These are phyloP conservation scores for Phytoseiulus persimilis DNA, from an alignment of 2,888 invertebrate genomes.

Conservation along the genomic window DNA sequence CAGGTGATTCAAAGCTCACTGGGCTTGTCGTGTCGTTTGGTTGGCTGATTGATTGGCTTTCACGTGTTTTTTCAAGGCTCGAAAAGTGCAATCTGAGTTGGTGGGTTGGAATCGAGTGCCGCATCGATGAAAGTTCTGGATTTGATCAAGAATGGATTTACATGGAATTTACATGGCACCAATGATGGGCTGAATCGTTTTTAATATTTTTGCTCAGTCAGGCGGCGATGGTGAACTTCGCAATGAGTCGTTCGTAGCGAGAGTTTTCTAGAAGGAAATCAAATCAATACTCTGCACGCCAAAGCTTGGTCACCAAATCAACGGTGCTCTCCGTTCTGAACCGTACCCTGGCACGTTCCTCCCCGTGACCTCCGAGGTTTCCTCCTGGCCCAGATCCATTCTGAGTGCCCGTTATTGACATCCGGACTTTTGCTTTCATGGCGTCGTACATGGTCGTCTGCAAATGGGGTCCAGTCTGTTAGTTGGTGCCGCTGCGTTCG, in stretches of 20 bases:
- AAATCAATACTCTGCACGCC: slow-evolving; percentile 14
- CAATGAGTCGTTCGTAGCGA: not conserved
- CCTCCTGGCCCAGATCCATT: slow-evolving; percentile 25
- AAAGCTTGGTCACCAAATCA: not conserved
- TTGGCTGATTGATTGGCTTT: not conserved
- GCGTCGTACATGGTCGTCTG: slow-evolving; percentile 70
- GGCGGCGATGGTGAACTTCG: not conserved
- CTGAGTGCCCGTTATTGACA: slow-evolving; percentile 62
- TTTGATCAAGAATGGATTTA: not conserved
- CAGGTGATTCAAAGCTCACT: not conserved
- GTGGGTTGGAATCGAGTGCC: not conserved
- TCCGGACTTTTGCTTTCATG: slow-evolving; percentile 73
- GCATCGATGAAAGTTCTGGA: not conserved
- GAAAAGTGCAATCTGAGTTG: not conserved
- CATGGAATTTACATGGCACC: not conserved
- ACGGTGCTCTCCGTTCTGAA: slow-evolving; percentile 8
- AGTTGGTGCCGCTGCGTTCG: not conserved
- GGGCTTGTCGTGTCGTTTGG: not conserved
- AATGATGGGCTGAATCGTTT: not conserved
- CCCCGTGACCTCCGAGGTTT: not conserved
- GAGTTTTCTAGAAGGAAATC: slow-evolving; percentile 15
- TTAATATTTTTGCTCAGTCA: not conserved
- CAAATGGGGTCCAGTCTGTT: slow-evolving; percentile 43
- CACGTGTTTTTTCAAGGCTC: not conserved
- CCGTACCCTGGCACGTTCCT: slow-evolving; percentile 20